Evolutionary conservation across 1,140 invertebrate genomes (phyloP), one percentile per base, ranked within the genome.

Genomic region (Bombus soroeensis): DNA sequence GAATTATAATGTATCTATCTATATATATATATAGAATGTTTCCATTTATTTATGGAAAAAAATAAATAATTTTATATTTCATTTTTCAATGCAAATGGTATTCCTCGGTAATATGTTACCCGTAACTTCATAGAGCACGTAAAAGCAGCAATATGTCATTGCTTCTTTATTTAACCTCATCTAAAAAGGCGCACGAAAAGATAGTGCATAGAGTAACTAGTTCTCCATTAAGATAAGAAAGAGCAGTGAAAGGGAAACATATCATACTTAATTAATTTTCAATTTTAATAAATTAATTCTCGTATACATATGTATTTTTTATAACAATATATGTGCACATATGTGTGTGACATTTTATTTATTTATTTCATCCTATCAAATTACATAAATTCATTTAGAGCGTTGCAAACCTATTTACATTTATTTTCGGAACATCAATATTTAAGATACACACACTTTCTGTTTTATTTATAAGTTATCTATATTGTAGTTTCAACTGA

Each of bases 21-120:
- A 70, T 85, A 2, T 47, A 75, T 83, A 64, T 85, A 81, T 10
- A 43, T 81, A 81, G 22, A 68, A 41, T 68, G 34, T 66, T 66
- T 2, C 32, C 10, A 53, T 70, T 70, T 71, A 77, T 71, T 70
- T 59, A 84, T 70, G 28, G 59, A 13, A 13, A 68, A 43, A 70
- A 81, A 75, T 41, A 73, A 75, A 89, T 18, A 59, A 78, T 81
- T 89, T 82, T 85, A 6, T 79, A 86, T 70, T 59, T 71, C 43
- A 79, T 32, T 39, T 59, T 37, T 47, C 8, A 32, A 79, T 68
- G 25, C 39, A 59, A 53, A 53, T 22, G 53, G n/a, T 39, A 32
- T 74, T 66, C 39, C n/a, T 32, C 10, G 4, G 37, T 12, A 22
- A 32, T 12, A 64, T 73, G 18, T 53, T 22, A 53, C 18, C 47